Percentiles rank a stretch among this genome's conserved stretches.
phyloP scores from a whole-genome alignment of 2,888 invertebrate species.

The Andrena praecox region DNA sequence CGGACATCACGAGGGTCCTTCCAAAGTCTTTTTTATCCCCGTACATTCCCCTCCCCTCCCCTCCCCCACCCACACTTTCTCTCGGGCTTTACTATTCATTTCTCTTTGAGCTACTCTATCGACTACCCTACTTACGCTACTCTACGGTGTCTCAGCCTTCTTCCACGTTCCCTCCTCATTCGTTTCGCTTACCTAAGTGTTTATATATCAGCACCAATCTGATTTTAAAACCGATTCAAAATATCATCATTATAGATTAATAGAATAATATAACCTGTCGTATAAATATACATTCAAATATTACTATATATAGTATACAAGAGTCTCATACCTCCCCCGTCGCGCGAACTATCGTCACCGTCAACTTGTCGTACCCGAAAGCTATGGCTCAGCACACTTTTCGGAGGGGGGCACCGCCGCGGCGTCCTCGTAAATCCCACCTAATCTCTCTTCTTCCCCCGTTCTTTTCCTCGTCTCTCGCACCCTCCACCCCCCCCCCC shows the following conservation, averaged over 20 bases:
- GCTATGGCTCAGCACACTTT: slow-evolving; percentile 65
- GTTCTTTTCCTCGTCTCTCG: slow-evolving; percentile 51
- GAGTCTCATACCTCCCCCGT: slow-evolving; percentile 75
- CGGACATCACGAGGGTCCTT: slow-evolving; percentile 76
- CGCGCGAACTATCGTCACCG: slow-evolving; percentile 56
- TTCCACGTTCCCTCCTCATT: slow-evolving; percentile 82
- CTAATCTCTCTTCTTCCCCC: slow-evolving; percentile 60
- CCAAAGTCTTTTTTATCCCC: slow-evolving; percentile 67
- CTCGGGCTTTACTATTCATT: background rate
- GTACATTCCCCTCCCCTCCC: background rate
- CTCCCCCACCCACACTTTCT: background rate
- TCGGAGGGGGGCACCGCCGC: slow-evolving; percentile 46
- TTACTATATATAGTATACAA: slow-evolving; percentile 84
- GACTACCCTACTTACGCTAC: slow-evolving; percentile 81
- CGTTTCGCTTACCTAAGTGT: slow-evolving; percentile 73
- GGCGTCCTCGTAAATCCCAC: slow-evolving; percentile 69
- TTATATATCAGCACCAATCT: slow-evolving; percentile 84
- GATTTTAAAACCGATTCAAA: slow-evolving; percentile 84
- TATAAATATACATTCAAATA: slow-evolving; percentile 85
- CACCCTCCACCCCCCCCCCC: slow-evolving; percentile 15
- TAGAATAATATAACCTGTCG: slow-evolving; percentile 83
- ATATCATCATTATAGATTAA: slow-evolving; percentile 82
- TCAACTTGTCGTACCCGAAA: slow-evolving; percentile 64
- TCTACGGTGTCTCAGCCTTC: slow-evolving; percentile 84
- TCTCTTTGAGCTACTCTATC: slow-evolving; percentile 81